Conservation (phyloP, 2,888 invertebrate species). For the Drosophila prolongata region DNA sequence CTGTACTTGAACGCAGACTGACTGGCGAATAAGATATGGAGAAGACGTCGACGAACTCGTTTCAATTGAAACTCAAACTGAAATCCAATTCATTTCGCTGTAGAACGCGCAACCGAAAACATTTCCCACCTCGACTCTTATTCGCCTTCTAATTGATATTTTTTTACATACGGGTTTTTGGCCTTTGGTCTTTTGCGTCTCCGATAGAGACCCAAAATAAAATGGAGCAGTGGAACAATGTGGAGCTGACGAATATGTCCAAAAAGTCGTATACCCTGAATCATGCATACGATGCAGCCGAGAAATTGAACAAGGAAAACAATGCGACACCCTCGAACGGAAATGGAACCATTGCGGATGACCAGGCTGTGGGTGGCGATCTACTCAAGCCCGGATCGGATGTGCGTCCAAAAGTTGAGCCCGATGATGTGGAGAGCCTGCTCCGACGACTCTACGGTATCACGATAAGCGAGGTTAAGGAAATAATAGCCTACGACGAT, state of each 20-base stretch:
- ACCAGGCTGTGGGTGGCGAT: slow-evolving; percentile 17
- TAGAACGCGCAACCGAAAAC: slow-evolving; percentile 52
- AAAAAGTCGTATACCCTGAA: slow-evolving; percentile 83
- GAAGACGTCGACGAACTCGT: slow-evolving; percentile 73
- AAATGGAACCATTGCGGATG: slow-evolving; percentile 32
- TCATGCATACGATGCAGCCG: slow-evolving; percentile 76
- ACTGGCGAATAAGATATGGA: slow-evolving; percentile 53
- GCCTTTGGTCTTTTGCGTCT: slow-evolving; percentile 32
- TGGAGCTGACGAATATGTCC: slow-evolving; percentile 79
- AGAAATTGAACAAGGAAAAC: slow-evolving; percentile 50
- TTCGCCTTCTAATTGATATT: slow-evolving; percentile 57
- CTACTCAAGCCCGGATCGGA: slow-evolving; percentile 82
- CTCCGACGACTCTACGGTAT: slow-evolving; percentile 83
- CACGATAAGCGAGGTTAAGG: slow-evolving; percentile 80
- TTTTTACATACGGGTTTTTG: slow-evolving; percentile 22
- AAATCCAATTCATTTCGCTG: slow-evolving; percentile 70
- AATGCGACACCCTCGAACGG: slow-evolving; percentile 21
- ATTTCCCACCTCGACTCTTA: slow-evolving; percentile 44
- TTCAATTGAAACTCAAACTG: slow-evolving; percentile 64
- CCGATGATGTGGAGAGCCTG: slow-evolving; percentile 78
- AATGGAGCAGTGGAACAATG: slow-evolving; percentile 81
- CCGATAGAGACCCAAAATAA: slow-evolving; percentile 30
- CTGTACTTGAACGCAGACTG: slow-evolving; percentile 16
- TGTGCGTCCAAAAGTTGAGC: slow-evolving; percentile 81
- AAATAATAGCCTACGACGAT: slow-evolving; percentile 84